Base-by-base conservation (phyloP, 2,797 vertebrate species). In the Pseudomugil tenellus region DNA sequence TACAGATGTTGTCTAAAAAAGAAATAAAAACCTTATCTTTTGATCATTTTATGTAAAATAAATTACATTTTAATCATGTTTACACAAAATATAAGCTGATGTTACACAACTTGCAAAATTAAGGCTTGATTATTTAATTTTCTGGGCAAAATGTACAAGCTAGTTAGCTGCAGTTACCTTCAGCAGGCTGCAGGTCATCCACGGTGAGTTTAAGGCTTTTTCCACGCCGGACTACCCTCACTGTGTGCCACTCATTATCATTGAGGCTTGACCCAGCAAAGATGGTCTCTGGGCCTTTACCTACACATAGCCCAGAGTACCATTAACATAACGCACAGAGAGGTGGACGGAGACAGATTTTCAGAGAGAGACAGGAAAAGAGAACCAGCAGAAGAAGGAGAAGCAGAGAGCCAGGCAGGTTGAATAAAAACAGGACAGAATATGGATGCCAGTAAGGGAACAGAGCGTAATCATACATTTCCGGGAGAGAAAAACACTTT, bases 251-350 rank as follows among this genome's bases (percentile, higher is more conserved):
- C 84, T 98, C 97, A 86, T 99, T 99, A 94, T 99, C 97, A 96
- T 99, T 99, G 95, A 99, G 96, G 92, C 96, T 96, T 92, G 96
- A 96, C 90, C 97, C 98, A 80, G 97, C 96, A 96, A 98, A 99
- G 95, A 99, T 97, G 86, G 97, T 99, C 95, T 99, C 98, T 94
- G 98, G 98, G 92, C 98, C 98, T 96, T 99, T 99, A 96, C 98
- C 98, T 99, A 96, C 94, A 96, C 90, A 92, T 88, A 90, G 86
- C 80, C 90, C 91, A 90, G 74, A 90, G 84, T 79, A 89, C 86
- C 90, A 77, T 92, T 92, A 93, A 87, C 84, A 85, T 63, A 76
- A 77, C 77, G 82, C 84, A 90, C 67, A 85, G 58, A 73, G 35
- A 85, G 48, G 70, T 26, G 64, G 68, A 74, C 49, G 85, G 70